Percentiles rank a stretch among this genome's conserved stretches.
phyloP scores from a whole-genome alignment of 2,113 vertebrate species.

The Sander vitreus region DNA sequence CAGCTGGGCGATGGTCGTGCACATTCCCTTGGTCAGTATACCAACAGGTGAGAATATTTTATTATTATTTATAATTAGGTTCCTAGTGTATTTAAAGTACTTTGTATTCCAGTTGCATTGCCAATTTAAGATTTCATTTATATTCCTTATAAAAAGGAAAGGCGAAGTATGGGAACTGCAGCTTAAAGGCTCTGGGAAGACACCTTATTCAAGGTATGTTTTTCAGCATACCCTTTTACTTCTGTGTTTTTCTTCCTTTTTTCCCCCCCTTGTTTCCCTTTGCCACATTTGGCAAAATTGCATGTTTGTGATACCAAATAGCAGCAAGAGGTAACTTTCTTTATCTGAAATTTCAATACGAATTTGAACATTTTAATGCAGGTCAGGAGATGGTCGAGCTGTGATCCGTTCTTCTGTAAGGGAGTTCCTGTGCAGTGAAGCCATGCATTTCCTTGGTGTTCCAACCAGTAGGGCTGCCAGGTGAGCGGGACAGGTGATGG shows the following conservation, averaged over 20 bases:
- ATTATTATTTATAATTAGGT: neutral
- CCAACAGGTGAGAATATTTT: slow-evolving; percentile 82
- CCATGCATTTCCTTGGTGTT: slow-evolving; percentile 86
- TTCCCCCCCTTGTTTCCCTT: neutral
- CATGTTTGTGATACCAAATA: neutral
- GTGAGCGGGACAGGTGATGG: slow-evolving; percentile 58
- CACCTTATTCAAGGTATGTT: slow-evolving; percentile 86
- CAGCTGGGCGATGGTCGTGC: slow-evolving; percentile 90
- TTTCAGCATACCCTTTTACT: neutral
- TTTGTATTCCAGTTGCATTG: neutral
- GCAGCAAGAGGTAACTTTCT: neutral
- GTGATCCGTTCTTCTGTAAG: slow-evolving; percentile 87
- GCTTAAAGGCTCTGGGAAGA: slow-evolving; percentile 90
- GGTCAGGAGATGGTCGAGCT: slow-evolving; percentile 87
- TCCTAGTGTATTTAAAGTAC: neutral
- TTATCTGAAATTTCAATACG: neutral
- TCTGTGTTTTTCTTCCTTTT: no score
- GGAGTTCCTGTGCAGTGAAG: slow-evolving; percentile 89
- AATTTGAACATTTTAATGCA: slow-evolving; percentile 20
- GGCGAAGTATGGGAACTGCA: slow-evolving; percentile 89
- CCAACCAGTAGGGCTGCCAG: slow-evolving; percentile 88
- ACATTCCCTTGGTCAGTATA: slow-evolving; percentile 85
- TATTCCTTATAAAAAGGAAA: slow-evolving; percentile 45
- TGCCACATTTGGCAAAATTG: neutral
- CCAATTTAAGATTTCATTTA: neutral